Evolutionary conservation across 2,888 invertebrate species (phyloP), one percentile per base, ranked within the genome.

Genomic region (Chouioia cunea): DNA sequence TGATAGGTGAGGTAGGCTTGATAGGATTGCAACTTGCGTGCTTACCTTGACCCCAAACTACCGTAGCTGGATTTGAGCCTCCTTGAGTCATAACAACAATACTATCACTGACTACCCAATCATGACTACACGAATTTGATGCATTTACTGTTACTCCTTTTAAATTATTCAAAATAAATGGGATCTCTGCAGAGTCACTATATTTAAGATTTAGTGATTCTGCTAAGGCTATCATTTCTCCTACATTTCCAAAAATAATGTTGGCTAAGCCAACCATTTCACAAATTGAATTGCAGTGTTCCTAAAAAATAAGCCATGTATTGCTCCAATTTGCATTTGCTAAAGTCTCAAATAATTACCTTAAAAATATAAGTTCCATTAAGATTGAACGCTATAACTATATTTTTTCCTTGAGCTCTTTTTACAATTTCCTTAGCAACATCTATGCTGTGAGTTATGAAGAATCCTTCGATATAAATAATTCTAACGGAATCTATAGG

Each of bases 401-500:
- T 81, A 70, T 82, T 77, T 58, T 77, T 82, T 56, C 79, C 78
- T 70, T 81, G 79, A 20, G 82, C 82, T 72, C 77, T 77, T 62
- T 79, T 79, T 16, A 82, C 78, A 53, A 86, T 72, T 74, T 82
- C 79, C 70, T 82, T 79, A 18, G 83, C 82, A 23, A 83, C 83
- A 44, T 83, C 79, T 65, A 83, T 78, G 76, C 85, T 85, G 65
- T 86, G 85, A 0, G 82, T 83, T 62, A 86, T 73, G 63, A 86
- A 86, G 70, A 82, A 86, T 54, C 85, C 85, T 76, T 86, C 86
- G 6, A 86, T 81, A 67, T 86, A 86, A 71, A 86, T 79, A 68
- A 86, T 79, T 65, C 79, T 80, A 16, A 83, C 74, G 8, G 74
- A 76, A 62, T 81, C 79, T 10, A 84, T 73, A 6, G 77, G 76